Conservation (phyloP, 2,113 vertebrate genomes). For the Xenotilapia leptura region DNA sequence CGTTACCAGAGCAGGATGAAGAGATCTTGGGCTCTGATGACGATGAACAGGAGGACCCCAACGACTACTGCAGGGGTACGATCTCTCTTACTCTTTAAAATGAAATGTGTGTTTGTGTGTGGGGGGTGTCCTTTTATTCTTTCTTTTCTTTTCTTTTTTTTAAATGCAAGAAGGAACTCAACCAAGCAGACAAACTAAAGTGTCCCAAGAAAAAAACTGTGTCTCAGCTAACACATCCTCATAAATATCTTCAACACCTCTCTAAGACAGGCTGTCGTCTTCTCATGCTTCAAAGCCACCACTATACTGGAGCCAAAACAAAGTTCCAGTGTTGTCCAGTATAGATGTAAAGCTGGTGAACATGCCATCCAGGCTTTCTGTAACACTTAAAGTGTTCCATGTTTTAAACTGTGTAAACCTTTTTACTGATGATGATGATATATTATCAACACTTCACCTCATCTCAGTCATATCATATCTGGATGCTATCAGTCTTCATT, state of each 20-base stretch:
- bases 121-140: not conserved
- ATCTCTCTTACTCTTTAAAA: not conserved
- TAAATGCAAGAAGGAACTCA: not conserved
- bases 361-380: not conserved
- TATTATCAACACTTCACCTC: not conserved
- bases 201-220: not conserved
- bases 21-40: slow-evolving; percentile 97
- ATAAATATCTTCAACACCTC: not conserved
- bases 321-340: not conserved
- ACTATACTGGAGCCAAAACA: not conserved
- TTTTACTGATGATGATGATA: not conserved
- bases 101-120: not conserved
- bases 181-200: not conserved
- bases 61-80: slow-evolving; percentile 93
- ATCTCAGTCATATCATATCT: not conserved
- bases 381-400: not conserved
- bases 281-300: not conserved
- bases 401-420: not conserved
- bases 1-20: slow-evolving; percentile 88
- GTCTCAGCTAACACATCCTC: not conserved
- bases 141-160: not conserved
- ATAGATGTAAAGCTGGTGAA: not conserved
- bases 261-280: not conserved
- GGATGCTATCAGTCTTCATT: not conserved
- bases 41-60: slow-evolving; percentile 96